phyloP scores from a whole-genome alignment of 2,113 vertebrate genomes.

The Festucalex cinctus region DNA sequence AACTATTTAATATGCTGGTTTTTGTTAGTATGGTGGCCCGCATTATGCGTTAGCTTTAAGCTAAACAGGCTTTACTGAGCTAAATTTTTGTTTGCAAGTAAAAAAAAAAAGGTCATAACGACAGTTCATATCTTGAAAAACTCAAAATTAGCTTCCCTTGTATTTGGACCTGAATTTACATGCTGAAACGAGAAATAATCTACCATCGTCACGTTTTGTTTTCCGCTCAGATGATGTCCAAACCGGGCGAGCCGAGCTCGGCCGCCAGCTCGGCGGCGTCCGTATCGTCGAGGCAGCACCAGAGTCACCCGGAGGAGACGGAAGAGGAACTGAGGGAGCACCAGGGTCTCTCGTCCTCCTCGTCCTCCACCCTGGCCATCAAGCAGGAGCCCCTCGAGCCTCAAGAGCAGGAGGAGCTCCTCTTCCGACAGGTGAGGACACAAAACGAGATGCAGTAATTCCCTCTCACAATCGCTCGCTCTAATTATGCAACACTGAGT shows the following conservation, averaged over 20 bases:
- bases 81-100: too few relatives aligned
- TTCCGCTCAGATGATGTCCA: slow-evolving; percentile 80
- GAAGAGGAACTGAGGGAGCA: slow-evolving; percentile 93
- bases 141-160: too few relatives aligned
- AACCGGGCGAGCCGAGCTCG: slow-evolving; percentile 76
- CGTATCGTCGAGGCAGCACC: slow-evolving; percentile 80
- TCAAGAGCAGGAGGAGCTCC: slow-evolving; percentile 85
- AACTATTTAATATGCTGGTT: too few relatives aligned
- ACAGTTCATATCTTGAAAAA: not conserved
- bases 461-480: not conserved
- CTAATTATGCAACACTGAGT: not conserved
- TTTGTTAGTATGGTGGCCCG: too few relatives aligned
- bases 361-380: slow-evolving; percentile 66
- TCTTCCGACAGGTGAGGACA: slow-evolving; percentile 83
- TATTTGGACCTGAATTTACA: not conserved
- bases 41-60: too few relatives aligned
- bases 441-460: slow-evolving; percentile 3
- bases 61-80: too few relatives aligned
- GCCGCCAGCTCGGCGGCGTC: slow-evolving; percentile 47
- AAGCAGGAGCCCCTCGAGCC: slow-evolving; percentile 89
- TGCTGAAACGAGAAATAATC: not conserved
- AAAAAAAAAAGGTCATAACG: too few relatives aligned
- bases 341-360: slow-evolving; percentile 80
- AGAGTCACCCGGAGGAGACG: slow-evolving; percentile 92
- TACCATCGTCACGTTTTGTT: not conserved